Conservation (phyloP, 2,888 invertebrate species). For the Plebejus anna region DNA sequence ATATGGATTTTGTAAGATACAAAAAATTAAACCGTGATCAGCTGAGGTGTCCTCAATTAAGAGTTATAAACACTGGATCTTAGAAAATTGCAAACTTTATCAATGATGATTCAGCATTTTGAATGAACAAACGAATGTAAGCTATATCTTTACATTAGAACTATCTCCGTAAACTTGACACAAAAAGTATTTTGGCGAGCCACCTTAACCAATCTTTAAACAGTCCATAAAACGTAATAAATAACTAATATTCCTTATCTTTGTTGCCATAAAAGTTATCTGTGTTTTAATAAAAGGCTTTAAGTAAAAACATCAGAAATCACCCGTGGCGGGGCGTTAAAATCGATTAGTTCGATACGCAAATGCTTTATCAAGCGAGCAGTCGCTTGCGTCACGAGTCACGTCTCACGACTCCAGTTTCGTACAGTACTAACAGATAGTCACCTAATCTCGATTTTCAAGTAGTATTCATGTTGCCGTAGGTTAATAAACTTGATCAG, state of each 20-base stretch:
- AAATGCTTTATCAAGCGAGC: constrained; percentile 69
- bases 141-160: no score
- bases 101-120: no score
- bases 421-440: constrained; percentile 34
- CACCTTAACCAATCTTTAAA: not conserved
- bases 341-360: constrained; percentile 75
- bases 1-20: no score
- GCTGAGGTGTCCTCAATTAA: no score
- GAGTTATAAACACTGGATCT: no score
- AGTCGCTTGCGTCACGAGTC: constrained; percentile 65
- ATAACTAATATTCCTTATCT: not conserved
- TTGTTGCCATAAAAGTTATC: constrained; percentile 3
- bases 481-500: not conserved
- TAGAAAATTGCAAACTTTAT: no score
- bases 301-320: constrained; percentile 45
- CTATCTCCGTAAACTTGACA: no score
- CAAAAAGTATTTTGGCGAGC: no score
- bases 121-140: no score
- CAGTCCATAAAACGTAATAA: not conserved
- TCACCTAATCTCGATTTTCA: constrained; percentile 53
- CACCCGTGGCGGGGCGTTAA: constrained; percentile 63
- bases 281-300: constrained; percentile 4
- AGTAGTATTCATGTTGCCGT: constrained; percentile 21
- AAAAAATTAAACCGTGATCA: no score
- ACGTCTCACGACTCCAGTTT: constrained; percentile 57